Conservation (phyloP, 2,888 invertebrate species). For the Oasisia sp. region DNA sequence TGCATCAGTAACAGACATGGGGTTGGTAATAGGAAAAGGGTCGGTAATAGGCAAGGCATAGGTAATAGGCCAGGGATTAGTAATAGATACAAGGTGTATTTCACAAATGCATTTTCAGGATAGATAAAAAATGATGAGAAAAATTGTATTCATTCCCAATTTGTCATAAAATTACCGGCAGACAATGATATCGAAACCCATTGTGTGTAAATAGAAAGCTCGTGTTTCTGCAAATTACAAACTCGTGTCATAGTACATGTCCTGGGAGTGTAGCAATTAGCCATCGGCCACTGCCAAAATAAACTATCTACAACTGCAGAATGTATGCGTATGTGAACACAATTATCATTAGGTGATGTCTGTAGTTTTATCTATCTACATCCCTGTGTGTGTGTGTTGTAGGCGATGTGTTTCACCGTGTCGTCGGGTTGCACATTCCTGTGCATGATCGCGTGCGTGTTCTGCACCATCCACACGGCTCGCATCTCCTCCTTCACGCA, state of each 20-base stretch:
- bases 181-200: no score
- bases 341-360: not conserved
- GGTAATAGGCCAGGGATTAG: no score
- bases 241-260: not conserved
- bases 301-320: not conserved
- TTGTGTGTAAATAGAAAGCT: not conserved
- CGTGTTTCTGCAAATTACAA: not conserved
- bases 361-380: not conserved
- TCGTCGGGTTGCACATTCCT: constrained; percentile 37
- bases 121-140: not conserved
- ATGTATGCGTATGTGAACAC: not conserved
- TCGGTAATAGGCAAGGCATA: no score
- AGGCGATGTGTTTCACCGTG: constrained; percentile 35
- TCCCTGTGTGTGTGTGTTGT: not conserved
- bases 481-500: constrained; percentile 31
- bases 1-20: no score
- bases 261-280: not conserved
- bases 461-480: constrained; percentile 37
- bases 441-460: constrained; percentile 39
- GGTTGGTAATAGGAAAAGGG: no score
- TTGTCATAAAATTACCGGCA: not conserved
- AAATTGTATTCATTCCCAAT: not conserved
- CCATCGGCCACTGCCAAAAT: not conserved
- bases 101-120: not conserved
- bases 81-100: not conserved